phyloP scores from a whole-genome alignment of 2,888 invertebrate species.

The Phymatocera aterrima region DNA sequence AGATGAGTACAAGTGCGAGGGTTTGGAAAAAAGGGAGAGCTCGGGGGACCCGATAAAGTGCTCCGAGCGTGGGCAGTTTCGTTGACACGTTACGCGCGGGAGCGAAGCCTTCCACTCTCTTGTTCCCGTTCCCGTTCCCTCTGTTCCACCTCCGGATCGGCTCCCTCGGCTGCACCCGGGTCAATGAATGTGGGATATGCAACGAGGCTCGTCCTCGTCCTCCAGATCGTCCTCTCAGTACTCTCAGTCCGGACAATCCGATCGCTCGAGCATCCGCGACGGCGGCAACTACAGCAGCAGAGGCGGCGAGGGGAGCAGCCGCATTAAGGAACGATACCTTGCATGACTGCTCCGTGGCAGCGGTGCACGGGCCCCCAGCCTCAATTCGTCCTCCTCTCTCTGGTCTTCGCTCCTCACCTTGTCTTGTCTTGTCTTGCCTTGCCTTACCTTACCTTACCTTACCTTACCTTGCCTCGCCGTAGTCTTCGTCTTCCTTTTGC shows the following conservation, averaged over 20 bases:
- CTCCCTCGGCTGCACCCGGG: not conserved
- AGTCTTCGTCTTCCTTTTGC: not conserved
- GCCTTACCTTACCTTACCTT: not conserved
- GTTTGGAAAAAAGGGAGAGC: constrained; percentile 54
- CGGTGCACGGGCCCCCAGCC: constrained; percentile 38
- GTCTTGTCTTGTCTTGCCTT: not conserved
- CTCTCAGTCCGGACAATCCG: constrained; percentile 29
- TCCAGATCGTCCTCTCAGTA: not conserved
- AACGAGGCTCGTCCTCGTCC: not conserved
- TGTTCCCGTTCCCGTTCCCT: constrained; percentile 53
- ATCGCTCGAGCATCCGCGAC: constrained; percentile 17
- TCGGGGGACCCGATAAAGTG: constrained; percentile 59
- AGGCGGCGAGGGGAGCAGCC: constrained; percentile 40
- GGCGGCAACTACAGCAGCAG: constrained; percentile 16
- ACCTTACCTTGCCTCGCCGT: not conserved
- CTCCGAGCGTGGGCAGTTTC: constrained; percentile 52
- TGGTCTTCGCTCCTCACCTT: constrained; percentile 7
- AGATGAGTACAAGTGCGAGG: constrained; percentile 57
- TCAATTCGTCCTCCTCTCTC: constrained; percentile 49
- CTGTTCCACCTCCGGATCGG: constrained; percentile 50
- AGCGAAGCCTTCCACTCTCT: not conserved
- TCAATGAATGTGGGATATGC: constrained; percentile 23
- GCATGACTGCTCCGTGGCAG: constrained; percentile 38
- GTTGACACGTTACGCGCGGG: constrained; percentile 51
- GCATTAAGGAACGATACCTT: constrained; percentile 44